Evolutionary conservation across 2,113 vertebrate species (phyloP).

Genomic region (Megaceryle torquata): DNA sequence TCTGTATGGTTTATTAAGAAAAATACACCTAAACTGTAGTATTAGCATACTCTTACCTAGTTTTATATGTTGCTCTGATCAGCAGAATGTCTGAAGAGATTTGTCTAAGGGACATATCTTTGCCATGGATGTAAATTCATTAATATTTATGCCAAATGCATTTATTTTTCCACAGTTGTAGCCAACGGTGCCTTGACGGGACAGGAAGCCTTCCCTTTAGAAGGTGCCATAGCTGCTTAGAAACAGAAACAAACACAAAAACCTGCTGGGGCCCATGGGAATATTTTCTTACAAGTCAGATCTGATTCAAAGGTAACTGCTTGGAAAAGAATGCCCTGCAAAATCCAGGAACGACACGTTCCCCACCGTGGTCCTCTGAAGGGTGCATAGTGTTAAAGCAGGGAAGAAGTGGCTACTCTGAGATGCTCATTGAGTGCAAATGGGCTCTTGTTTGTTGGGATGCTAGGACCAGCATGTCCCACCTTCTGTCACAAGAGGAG

Average conservation of each 20-base stretch:
- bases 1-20: not conserved
- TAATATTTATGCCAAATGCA: not conserved
- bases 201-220: not conserved
- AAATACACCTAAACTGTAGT: not conserved
- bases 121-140: not conserved
- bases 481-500: not conserved
- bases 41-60: not conserved
- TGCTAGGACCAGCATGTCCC: accelerated
- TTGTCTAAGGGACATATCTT: not conserved
- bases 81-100: not conserved
- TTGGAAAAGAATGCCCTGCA: not conserved
- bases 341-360: not conserved
- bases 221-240: not conserved
- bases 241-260: not conserved
- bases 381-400: not conserved
- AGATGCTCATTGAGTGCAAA: not conserved
- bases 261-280: not conserved
- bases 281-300: not conserved
- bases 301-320: not conserved
- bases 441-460: not conserved
- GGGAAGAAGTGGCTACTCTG: not conserved
- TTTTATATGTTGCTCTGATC: not conserved
- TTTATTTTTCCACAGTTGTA: not conserved
- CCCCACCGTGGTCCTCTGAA: not conserved
- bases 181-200: too few species aligned